Conservation (phyloP, 30 jellyfish, hydroid and myxozoan genomes). For the Euphysa ruthae region DNA sequence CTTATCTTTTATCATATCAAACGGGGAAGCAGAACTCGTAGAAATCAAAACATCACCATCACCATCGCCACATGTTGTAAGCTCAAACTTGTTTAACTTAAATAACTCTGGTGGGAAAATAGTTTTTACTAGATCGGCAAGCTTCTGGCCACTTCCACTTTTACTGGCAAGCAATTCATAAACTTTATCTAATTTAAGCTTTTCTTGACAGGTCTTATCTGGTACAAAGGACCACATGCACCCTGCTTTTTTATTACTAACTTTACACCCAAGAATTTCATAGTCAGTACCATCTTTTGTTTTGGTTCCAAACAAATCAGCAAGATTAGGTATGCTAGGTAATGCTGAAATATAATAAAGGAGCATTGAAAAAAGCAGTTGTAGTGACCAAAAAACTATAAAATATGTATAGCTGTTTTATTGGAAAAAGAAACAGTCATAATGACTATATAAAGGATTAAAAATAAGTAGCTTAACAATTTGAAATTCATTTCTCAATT, state of each 20-base stretch:
- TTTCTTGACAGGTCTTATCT: constrained; percentile 20
- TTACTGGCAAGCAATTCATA: not conserved
- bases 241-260: not conserved
- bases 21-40: not conserved
- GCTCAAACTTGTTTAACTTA: not conserved
- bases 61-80: not conserved
- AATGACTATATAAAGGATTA: no score
- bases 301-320: constrained; percentile 1
- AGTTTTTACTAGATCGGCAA: not conserved
- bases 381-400: no score
- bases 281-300: constrained; percentile 6
- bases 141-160: not conserved
- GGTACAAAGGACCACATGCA: constrained; percentile 3
- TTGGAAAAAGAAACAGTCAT: no score
- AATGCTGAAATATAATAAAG: no score
- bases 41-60: not conserved
- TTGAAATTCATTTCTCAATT: no score
- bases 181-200: constrained; percentile 1
- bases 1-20: constrained; percentile 1
- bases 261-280: constrained; percentile 10
- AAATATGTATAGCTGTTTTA: no score
- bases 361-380: no score
- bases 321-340: not conserved
- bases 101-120: not conserved
- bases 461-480: no score